phyloP scores from a whole-genome alignment of 2,113 vertebrate genomes.

The Talpa occidentalis region DNA sequence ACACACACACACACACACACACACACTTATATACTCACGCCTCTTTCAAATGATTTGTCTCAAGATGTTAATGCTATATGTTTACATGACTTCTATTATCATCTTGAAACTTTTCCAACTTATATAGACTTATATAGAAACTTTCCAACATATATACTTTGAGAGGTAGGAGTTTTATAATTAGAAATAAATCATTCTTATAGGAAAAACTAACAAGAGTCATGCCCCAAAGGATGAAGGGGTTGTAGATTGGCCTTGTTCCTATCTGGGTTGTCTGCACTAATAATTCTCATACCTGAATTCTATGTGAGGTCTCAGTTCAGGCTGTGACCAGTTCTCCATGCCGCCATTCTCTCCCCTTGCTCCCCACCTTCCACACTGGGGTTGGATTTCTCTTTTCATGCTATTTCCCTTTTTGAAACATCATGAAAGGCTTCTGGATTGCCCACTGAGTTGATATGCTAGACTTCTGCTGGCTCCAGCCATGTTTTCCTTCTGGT shows the following conservation, averaged over 20 bases:
- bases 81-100: background rate
- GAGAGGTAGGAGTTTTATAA: background rate
- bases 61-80: background rate
- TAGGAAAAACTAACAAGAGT: background rate
- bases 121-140: too few relatives aligned
- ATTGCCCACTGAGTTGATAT: background rate
- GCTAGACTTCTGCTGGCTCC: background rate
- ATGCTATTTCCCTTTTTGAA: background rate
- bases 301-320: too few relatives aligned
- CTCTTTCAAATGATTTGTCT: background rate
- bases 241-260: background rate
- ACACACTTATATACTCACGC: rapidly evolving
- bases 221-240: background rate
- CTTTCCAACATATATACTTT: background rate
- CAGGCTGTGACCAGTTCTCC: background rate
- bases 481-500: background rate
- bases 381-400: background rate
- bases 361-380: background rate
- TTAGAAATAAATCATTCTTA: background rate
- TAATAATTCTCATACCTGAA: background rate
- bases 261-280: background rate
- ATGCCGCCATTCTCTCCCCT: background rate
- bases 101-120: background rate
- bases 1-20: too few relatives aligned
- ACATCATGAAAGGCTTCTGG: background rate